phyloP scores from a whole-genome alignment of 2,888 invertebrate species.

The Ariolimax columbianus region DNA sequence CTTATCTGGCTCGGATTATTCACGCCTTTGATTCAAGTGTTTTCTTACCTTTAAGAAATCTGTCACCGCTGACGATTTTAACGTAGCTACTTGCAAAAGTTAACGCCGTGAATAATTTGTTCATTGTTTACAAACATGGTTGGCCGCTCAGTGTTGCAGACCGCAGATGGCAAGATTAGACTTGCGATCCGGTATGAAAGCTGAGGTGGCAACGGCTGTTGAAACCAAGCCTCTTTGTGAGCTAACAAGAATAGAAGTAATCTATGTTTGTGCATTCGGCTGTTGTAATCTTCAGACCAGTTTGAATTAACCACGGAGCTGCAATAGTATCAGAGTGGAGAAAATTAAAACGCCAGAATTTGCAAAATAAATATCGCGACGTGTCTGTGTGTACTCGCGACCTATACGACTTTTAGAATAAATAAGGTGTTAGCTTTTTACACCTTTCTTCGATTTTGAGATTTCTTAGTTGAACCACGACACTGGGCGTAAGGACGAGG shows the following conservation, averaged over 20 bases:
- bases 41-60: background rate
- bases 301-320: background rate
- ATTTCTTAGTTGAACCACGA: no score
- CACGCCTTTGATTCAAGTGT: background rate
- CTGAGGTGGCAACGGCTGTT: background rate
- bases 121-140: background rate
- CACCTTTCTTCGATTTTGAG: no score
- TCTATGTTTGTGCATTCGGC: slow-evolving; percentile 15
- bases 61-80: slow-evolving; percentile 6
- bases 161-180: background rate
- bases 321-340: background rate
- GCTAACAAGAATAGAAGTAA: background rate
- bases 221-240: background rate
- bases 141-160: background rate
- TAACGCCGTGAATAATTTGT: slow-evolving; percentile 17
- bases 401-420: no score
- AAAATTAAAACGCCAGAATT: background rate
- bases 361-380: background rate
- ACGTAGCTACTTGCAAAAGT: background rate
- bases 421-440: no score
- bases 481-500: no score
- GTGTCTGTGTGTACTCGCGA: background rate
- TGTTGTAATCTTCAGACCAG: background rate
- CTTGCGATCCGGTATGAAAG: background rate
- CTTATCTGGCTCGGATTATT: background rate